These are phyloP conservation scores for Halocaridina rubra DNA, from an alignment of 2,888 invertebrate species.

Conservation along the genomic window DNA sequence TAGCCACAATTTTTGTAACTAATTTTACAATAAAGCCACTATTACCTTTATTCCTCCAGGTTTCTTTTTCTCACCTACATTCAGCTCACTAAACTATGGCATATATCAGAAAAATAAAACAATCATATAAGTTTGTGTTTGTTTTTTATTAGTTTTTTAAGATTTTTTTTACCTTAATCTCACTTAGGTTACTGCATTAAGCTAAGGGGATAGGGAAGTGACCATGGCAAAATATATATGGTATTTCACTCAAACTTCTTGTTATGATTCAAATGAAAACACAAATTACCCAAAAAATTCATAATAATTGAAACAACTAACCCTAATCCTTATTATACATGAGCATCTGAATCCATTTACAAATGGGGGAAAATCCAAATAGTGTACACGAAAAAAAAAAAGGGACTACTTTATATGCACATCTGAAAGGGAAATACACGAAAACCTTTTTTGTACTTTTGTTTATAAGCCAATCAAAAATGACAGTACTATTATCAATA, in stretches of 20 bases:
- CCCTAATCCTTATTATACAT: slow-evolving; percentile 55
- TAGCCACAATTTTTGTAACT: too few relatives aligned
- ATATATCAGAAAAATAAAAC: too few relatives aligned
- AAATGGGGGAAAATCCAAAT: slow-evolving; percentile 25
- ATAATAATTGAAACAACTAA: slow-evolving; percentile 11
- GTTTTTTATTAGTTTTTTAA: slow-evolving; percentile 36
- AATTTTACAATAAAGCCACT: too few relatives aligned
- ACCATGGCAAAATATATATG: slow-evolving; percentile 52
- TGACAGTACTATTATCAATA: slow-evolving; percentile 14
- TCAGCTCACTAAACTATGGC: too few relatives aligned
- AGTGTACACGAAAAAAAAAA: slow-evolving; percentile 25
- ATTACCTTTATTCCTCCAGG: too few relatives aligned
- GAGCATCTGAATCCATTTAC: slow-evolving; percentile 29
- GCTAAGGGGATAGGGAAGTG: slow-evolving; percentile 42
- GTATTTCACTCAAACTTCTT: slow-evolving; percentile 46
- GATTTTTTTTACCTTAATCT: slow-evolving; percentile 38
- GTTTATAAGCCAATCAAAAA: slow-evolving; percentile 46
- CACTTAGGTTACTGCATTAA: slow-evolving; percentile 52
- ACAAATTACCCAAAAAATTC: slow-evolving; percentile 37
- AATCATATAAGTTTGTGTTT: too few relatives aligned
- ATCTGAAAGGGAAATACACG: background rate
- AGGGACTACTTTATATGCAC: background rate
- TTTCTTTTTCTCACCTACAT: too few relatives aligned
- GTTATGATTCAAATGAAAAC: slow-evolving; percentile 48
- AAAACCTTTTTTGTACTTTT: slow-evolving; percentile 52